Conservation (phyloP, 1,140 invertebrate genomes). For the Diabrotica undecimpunctata region DNA sequence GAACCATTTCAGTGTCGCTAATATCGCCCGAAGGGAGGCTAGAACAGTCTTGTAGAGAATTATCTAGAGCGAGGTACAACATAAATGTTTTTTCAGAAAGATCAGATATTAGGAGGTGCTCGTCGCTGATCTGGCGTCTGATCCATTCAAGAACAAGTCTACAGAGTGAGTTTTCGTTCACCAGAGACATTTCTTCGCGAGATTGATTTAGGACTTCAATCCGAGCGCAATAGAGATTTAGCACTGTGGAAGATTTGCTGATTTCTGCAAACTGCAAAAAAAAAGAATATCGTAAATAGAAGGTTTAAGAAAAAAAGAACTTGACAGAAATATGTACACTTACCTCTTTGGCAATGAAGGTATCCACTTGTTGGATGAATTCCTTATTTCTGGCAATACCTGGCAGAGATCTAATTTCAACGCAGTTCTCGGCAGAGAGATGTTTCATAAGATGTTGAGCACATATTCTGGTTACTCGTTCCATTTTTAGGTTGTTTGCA, state of each 20-base stretch:
- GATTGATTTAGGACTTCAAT: slow-evolving; percentile 65
- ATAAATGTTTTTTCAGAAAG: slow-evolving; percentile 66
- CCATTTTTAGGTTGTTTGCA: slow-evolving; percentile 70
- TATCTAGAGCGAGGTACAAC: slow-evolving; percentile 70
- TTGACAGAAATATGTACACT: slow-evolving; percentile 35
- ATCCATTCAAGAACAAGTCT: slow-evolving; percentile 69
- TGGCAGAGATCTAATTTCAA: slow-evolving; percentile 65
- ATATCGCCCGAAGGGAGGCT: slow-evolving; percentile 65
- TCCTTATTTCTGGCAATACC: slow-evolving; percentile 61
- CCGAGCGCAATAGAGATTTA: slow-evolving; percentile 60
- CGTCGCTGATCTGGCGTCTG: slow-evolving; percentile 53
- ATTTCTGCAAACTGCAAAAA: slow-evolving; percentile 56
- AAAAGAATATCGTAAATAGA: not conserved
- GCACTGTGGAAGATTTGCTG: slow-evolving; percentile 55
- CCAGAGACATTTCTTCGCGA: slow-evolving; percentile 59
- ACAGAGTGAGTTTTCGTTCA: slow-evolving; percentile 58
- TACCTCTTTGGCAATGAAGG: slow-evolving; percentile 69
- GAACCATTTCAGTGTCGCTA: slow-evolving; percentile 71
- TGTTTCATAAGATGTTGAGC: slow-evolving; percentile 65
- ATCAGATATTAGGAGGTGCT: slow-evolving; percentile 49
- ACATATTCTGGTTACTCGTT: slow-evolving; percentile 66
- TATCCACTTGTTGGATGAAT: slow-evolving; percentile 62
- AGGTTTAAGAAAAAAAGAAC: too few species aligned
- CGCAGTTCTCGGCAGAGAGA: slow-evolving; percentile 65
- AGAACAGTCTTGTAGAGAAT: slow-evolving; percentile 74